These are phyloP conservation scores for Heliconius ismenius DNA, from an alignment of 2,888 invertebrate species.

Conservation along the genomic window DNA sequence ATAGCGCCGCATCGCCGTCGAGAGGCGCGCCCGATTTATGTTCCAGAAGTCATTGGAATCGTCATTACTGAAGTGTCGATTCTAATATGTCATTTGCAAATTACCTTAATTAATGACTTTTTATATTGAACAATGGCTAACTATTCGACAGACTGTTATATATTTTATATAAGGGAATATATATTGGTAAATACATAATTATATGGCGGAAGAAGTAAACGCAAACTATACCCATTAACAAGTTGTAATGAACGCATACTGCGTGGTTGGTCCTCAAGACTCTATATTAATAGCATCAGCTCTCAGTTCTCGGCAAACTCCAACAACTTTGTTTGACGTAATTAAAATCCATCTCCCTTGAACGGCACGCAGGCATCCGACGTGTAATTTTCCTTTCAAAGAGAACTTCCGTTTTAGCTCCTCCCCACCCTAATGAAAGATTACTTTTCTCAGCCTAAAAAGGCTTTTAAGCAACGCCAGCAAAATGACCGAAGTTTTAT, in stretches of 20 bases:
- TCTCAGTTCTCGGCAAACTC: slow-evolving; percentile 57
- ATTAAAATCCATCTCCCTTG: slow-evolving; percentile 79
- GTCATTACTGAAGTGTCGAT: slow-evolving; percentile 33
- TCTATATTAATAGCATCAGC: slow-evolving; percentile 53
- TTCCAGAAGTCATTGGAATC: slow-evolving; percentile 49
- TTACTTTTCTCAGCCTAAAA: slow-evolving; percentile 81
- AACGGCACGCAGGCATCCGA: slow-evolving; percentile 72
- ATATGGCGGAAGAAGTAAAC: slow-evolving; percentile 1
- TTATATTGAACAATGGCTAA: background rate
- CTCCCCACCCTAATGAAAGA: slow-evolving; percentile 81
- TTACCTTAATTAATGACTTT: background rate
- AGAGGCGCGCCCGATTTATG: slow-evolving; percentile 72
- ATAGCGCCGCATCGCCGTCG: slow-evolving; percentile 51
- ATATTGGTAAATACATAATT: background rate
- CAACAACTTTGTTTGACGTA: slow-evolving; percentile 77
- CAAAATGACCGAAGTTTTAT: slow-evolving; percentile 82
- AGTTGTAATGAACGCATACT: slow-evolving; percentile 52
- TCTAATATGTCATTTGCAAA: slow-evolving; percentile 21
- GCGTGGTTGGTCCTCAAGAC: slow-evolving; percentile 42
- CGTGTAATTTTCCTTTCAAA: slow-evolving; percentile 82
- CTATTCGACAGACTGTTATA: background rate
- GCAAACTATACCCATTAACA: slow-evolving; percentile 49
- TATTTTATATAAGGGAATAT: background rate
- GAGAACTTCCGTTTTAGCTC: slow-evolving; percentile 81
- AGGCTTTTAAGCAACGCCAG: slow-evolving; percentile 82